Base-by-base conservation (phyloP, 2,113 vertebrate species). In the Hypocryptadius cinnamomeus region DNA sequence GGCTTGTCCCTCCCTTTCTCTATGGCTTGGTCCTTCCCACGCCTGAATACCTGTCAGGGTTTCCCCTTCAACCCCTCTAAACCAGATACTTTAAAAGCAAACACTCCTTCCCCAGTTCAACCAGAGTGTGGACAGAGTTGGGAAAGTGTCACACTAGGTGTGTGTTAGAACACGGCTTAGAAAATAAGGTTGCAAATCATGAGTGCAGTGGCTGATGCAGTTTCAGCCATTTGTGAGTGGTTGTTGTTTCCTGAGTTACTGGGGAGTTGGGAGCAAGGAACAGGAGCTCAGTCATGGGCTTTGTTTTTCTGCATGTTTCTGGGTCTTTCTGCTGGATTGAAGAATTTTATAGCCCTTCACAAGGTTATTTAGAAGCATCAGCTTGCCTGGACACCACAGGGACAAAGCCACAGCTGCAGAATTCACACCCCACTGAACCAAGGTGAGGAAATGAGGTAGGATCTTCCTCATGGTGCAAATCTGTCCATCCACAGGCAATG, bases 371-470 rank as follows among this genome's bases (percentile, higher is more conserved):
- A 40, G 80, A 35, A n/a, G 15, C 9, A 10, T 18, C 18, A 76
- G 23, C 56, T 79, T 84, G 39, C 20, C 45, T 42, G 65, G 59
- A 5, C 13, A 1, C 15, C 13, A 0, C 24, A 37, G 18, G 33
- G 77, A 16, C 39, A 63, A 37, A 50, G 13, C 35, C 40, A 22
- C 40, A 3, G 0, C 3, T 81, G 80, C 91, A 85, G 65, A 64
- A 74, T 63, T 68, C 53, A 5, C 15, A 27, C 56, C 3, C 56
- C 33, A 14, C 73, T 90, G 79, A 81, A 23, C 10, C 73, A 27
- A 35, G 33, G 48, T 0, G 0, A 11, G 44, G 63, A 27, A 31
- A 5, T 30, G 16, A 8, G 35, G 16, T 2, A 1, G 6, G 15
- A 10, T 30, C 51, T 56, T 47, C 53, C 0, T 2, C 37, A 3